phyloP scores from a whole-genome alignment of 2,113 vertebrate genomes.

The Bos indicus region DNA sequence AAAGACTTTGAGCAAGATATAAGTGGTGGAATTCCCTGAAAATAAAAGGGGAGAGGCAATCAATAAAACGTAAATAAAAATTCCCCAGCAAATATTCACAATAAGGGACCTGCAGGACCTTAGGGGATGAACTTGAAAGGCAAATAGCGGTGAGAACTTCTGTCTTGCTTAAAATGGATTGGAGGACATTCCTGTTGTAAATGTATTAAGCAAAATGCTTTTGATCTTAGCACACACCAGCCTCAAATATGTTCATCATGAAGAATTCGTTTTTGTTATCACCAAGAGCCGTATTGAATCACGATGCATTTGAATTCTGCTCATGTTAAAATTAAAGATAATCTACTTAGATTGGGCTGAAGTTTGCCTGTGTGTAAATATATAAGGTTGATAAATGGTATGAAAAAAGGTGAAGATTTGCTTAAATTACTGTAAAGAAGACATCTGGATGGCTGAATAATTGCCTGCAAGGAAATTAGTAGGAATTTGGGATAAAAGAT shows the following conservation, averaged over 20 bases:
- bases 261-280: background rate
- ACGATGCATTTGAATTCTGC: background rate
- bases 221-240: background rate
- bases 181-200: background rate
- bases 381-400: background rate
- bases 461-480: background rate
- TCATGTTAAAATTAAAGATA: constrained; percentile 13
- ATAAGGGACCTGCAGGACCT: background rate
- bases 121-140: background rate
- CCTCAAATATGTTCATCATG: background rate
- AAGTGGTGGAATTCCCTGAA: background rate
- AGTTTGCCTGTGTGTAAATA: background rate
- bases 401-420: background rate
- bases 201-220: background rate
- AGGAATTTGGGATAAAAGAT: background rate
- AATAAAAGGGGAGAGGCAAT: background rate
- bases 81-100: background rate
- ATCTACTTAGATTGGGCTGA: background rate
- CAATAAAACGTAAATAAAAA: background rate
- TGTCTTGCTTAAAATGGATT: background rate
- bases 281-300: background rate
- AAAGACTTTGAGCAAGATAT: background rate
- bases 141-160: background rate
- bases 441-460: background rate
- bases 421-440: background rate